Base-by-base conservation (phyloP, 2,113 vertebrate genomes). In the Elephas maximus region DNA sequence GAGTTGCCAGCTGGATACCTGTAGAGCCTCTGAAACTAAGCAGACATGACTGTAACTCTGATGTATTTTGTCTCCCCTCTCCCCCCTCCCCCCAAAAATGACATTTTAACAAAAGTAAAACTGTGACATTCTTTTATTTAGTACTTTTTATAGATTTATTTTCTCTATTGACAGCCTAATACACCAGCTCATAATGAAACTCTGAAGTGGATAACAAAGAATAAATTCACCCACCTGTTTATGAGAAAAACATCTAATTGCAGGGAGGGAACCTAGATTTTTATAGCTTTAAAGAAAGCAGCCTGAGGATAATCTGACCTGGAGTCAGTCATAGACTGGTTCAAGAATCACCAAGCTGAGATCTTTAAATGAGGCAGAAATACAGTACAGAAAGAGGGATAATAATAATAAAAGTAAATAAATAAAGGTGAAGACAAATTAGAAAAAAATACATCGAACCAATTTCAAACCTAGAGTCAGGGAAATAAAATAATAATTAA, bases 281-380 rank as follows among this genome's bases (percentile, higher is more conserved):
- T 92, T 57, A 23, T 14, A 65, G n/a, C 24, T 51, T 77, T 5
- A 30, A 23, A 80, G 41, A 30, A 24, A 63, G 30, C 7, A 81
- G 21, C 3, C 33, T 62, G 3, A 1, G 48, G 41, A 82, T 88
- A 63, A 44, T 60, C 8, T 18, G 2, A 63, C 65, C 26, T 63
- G 17, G 23, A 78, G 11, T 5, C 30, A 21, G 4, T 91, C 45
- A 83, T 11, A 33, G 53, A 71, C 5, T 33, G 26, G 15, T 44
- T 91, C 41, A 86, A 37, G 10, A 93, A n/a, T 77, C 44, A 81
- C 6, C 8, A 17, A 65, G 17, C 6, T 15, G 20, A 63, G 7
- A 90, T 63, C 5, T 83, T 84, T 53, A 92, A 90, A 93, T 83
- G 41, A 94, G 92, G 21, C 15, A 82, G 48, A 85, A 91, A 74